These are phyloP conservation scores for Lathronympha strigana DNA, from an alignment of 2,888 invertebrate species.

Conservation along the genomic window DNA sequence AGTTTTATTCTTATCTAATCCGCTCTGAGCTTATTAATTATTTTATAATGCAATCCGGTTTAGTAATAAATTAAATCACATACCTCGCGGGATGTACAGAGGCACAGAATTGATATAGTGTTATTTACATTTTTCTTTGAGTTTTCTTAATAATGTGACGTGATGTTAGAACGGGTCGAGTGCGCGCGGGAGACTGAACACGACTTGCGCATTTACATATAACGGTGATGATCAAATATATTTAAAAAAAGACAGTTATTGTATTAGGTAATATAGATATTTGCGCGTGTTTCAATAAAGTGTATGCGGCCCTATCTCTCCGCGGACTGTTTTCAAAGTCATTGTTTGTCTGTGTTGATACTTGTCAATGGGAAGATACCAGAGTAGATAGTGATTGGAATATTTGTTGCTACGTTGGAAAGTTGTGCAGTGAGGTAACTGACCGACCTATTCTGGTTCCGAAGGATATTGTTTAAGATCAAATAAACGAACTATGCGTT, in stretches of 20 bases:
- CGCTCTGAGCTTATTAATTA: constrained; percentile 11
- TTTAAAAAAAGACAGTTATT: constrained; percentile 53
- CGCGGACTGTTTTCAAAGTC: background rate
- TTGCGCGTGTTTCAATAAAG: background rate
- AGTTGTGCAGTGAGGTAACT: constrained; percentile 8
- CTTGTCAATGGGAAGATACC: background rate
- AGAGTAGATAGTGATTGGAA: background rate
- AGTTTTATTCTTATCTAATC: constrained; percentile 9
- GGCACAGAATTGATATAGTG: background rate
- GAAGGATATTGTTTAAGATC: background rate
- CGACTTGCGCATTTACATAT: constrained; percentile 59
- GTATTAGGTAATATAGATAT: constrained; percentile 22
- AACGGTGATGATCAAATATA: constrained; percentile 72
- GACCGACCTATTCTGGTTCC: background rate
- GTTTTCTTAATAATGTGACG: constrained; percentile 27
- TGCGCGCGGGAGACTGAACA: constrained; percentile 46
- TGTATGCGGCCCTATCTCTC: background rate
- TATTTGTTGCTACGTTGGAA: background rate
- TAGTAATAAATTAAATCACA: constrained; percentile 11
- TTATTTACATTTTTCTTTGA: constrained; percentile 26
- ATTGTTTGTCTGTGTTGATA: background rate
- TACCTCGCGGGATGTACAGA: constrained; percentile 19
- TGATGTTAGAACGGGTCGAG: constrained; percentile 48
- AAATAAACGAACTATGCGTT: too few species aligned
- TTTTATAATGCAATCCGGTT: constrained; percentile 20